Percentiles rank a stretch among this genome's conserved stretches.
Evolutionary conservation across 2,113 vertebrate species (phyloP).

Genomic region (Numida meleagris): DNA sequence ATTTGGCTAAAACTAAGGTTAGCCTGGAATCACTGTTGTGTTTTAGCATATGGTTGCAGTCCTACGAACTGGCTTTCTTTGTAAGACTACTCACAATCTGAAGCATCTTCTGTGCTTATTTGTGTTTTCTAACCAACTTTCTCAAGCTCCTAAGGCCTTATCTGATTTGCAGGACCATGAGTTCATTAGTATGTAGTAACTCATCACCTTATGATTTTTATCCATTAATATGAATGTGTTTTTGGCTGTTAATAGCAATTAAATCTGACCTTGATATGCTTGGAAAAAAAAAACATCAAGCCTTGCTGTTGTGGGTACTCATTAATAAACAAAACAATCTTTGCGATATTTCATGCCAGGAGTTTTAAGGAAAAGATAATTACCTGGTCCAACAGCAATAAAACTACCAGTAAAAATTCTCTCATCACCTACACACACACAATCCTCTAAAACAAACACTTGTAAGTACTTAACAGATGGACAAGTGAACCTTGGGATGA

Average conservation of each 20-base stretch:
- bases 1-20: neutral
- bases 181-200: conserved; percentile 54
- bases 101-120: neutral
- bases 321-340: conserved; percentile 71
- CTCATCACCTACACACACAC: conserved; percentile 1
- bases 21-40: neutral
- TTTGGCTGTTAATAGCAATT: conserved; percentile 67
- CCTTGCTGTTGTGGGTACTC: conserved; percentile 47
- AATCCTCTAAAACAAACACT: conserved; percentile 34
- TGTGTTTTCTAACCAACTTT: conserved; percentile 15
- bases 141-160: conserved; percentile 35
- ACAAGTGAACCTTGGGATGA: conserved; percentile 72
- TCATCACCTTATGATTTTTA: conserved; percentile 60
- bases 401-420: conserved; percentile 69
- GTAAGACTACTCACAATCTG: neutral
- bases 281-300: conserved; percentile 29
- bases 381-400: conserved; percentile 70
- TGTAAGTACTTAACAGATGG: conserved; percentile 74
- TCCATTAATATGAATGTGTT: conserved; percentile 53
- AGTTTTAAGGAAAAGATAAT: conserved; percentile 70
- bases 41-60: neutral
- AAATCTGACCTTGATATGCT: conserved; percentile 57
- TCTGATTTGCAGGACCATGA: conserved; percentile 46
- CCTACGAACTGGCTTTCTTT: neutral
- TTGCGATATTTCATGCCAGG: conserved; percentile 60